Conservation (phyloP, 2,797 vertebrate genomes). For the Meda fulgida region DNA sequence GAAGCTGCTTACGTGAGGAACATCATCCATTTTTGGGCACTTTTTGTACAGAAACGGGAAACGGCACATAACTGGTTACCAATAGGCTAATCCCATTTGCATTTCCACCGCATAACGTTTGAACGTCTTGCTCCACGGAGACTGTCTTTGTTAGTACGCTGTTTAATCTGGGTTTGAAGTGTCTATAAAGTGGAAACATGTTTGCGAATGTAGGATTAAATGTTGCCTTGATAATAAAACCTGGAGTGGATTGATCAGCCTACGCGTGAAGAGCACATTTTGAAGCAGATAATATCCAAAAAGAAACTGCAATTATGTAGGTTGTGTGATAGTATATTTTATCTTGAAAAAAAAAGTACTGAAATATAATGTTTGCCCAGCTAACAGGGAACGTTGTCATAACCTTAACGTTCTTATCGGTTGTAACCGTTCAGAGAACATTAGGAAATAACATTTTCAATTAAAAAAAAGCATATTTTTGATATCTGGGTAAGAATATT, state of each 20-base stretch:
- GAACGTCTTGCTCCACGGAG: not conserved
- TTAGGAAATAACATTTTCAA: not conserved
- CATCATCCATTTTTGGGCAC: not conserved
- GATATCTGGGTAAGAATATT: not conserved
- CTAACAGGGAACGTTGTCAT: not conserved
- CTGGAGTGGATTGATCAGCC: slow-evolving; percentile 2
- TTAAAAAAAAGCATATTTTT: too few relatives aligned
- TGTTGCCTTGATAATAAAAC: not conserved
- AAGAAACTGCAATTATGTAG: not conserved
- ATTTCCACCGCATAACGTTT: not conserved
- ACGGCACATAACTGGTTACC: not conserved
- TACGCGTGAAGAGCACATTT: not conserved
- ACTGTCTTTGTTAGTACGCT: not conserved
- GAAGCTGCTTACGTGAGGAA: slow-evolving; percentile 13
- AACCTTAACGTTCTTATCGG: too few relatives aligned
- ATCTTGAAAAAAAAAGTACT: not conserved
- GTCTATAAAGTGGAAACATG: not conserved
- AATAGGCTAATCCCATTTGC: not conserved
- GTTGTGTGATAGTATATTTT: not conserved
- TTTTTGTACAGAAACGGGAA: not conserved
- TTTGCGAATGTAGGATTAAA: not conserved
- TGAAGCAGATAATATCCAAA: not conserved
- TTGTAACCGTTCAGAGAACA: not conserved
- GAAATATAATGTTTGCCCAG: too few relatives aligned
- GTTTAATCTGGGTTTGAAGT: not conserved